Evolutionary conservation across 1,140 invertebrate genomes (phyloP).

Genomic region (Cydia splendana): DNA sequence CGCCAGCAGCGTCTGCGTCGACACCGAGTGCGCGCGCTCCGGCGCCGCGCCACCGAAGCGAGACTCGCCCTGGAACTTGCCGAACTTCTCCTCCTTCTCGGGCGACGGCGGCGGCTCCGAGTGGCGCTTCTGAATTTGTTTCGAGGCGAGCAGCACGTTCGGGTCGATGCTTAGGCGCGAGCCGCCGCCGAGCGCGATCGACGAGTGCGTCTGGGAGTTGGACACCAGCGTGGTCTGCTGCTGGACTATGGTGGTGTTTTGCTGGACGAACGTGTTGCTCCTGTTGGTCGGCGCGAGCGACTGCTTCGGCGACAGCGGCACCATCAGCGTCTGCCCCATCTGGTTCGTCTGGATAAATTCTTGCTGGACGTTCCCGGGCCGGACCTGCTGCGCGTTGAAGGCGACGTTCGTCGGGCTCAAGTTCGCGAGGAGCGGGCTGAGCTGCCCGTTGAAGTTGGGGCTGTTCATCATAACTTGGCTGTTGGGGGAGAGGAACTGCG

Average conservation of each 20-base stretch:
- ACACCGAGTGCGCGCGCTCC: conserved; percentile 84
- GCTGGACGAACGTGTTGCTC: conserved; percentile 86
- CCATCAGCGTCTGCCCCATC: conserved; percentile 89
- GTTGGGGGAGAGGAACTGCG: conserved; percentile 87
- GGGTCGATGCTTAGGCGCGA: conserved; percentile 79
- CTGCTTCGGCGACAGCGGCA: conserved; percentile 85
- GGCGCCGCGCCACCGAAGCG: conserved; percentile 38
- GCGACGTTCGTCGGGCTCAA: conserved; percentile 86
- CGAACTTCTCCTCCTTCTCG: conserved; percentile 42
- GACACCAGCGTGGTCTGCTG: conserved; percentile 85
- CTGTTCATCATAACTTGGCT: conserved; percentile 87
- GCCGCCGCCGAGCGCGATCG: conserved; percentile 55
- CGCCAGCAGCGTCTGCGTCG: conserved; percentile 85
- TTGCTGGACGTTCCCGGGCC: conserved; percentile 82
- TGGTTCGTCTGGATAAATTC: conserved; percentile 86
- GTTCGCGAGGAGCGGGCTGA: conserved; percentile 88
- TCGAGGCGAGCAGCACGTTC: conserved; percentile 55
- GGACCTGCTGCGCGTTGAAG: conserved; percentile 82
- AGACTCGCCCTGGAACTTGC: conserved; percentile 36
- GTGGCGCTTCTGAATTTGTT: conserved; percentile 50
- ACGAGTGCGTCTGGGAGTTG: conserved; percentile 81
- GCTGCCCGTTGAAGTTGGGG: conserved; percentile 87
- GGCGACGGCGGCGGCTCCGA: conserved; percentile 46
- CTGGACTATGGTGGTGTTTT: conserved; percentile 85
- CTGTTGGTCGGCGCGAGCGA: conserved; percentile 82